Percentiles rank a stretch among this genome's conserved stretches.
phyloP scores from a whole-genome alignment of 2,888 invertebrate species.

The Uropetala carovei region DNA sequence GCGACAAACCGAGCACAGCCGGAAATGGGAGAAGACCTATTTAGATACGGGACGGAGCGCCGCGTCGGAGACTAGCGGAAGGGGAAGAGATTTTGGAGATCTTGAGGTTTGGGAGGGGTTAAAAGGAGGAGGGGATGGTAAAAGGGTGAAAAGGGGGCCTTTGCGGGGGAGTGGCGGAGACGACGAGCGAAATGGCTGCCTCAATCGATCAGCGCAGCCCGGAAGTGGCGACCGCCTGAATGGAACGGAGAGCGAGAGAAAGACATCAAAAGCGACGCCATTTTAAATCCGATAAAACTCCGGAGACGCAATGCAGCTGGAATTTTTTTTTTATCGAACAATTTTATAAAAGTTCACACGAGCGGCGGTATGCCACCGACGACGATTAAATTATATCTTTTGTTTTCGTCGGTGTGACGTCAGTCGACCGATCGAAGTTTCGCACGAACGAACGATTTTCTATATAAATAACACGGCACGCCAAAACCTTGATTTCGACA shows the following conservation, averaged over 20 bases:
- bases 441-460: too few relatives aligned
- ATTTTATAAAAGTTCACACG: not conserved
- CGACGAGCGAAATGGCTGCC: not conserved
- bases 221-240: constrained; percentile 39
- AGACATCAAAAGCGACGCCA: not conserved
- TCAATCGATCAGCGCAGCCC: constrained; percentile 59
- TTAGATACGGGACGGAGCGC: not conserved
- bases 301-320: not conserved
- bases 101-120: not conserved
- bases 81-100: not conserved
- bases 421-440: too few relatives aligned
- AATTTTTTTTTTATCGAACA: not conserved
- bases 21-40: not conserved
- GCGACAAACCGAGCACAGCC: too few relatives aligned
- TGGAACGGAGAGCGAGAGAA: not conserved
- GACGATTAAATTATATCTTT: too few relatives aligned
- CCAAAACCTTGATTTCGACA: not conserved
- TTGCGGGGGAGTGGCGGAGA: not conserved
- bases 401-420: too few relatives aligned
- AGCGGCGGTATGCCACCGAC: too few relatives aligned
- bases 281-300: constrained; percentile 29
- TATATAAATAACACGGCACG: too few relatives aligned
- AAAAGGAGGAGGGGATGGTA: not conserved
- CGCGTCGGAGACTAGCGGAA: not conserved
- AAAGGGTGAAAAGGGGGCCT: not conserved